A percentile compares a stretch with the other conserved stretches of the same genome.
phyloP scores from a whole-genome alignment of 2,113 vertebrate genomes.

The Dermatemys mawii region DNA sequence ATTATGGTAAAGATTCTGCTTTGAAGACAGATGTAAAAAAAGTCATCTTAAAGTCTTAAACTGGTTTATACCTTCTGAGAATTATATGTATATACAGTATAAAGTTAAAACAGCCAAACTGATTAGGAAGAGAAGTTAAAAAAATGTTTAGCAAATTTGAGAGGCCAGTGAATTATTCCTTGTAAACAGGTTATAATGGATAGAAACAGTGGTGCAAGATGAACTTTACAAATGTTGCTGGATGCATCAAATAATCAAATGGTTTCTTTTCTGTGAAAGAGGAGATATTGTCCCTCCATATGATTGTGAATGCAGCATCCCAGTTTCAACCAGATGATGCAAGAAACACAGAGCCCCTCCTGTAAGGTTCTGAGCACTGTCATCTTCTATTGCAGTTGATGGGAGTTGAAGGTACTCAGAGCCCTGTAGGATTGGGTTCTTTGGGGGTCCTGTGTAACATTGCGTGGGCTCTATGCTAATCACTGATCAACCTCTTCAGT shows the following conservation, averaged over 20 bases:
- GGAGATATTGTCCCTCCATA: neutral
- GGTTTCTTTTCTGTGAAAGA: neutral
- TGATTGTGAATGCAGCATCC: neutral
- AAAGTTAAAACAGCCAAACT: neutral
- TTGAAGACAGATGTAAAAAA: neutral
- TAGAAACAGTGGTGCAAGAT: neutral
- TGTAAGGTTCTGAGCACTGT: fast-evolving
- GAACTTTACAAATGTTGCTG: neutral
- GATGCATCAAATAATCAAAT: neutral
- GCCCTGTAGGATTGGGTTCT: neutral
- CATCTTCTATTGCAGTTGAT: neutral
- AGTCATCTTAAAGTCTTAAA: neutral
- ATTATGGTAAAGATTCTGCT: neutral
- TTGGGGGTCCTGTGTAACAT: neutral
- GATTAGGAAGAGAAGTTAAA: neutral
- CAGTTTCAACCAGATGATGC: neutral
- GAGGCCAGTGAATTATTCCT: neutral
- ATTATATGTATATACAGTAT: neutral
- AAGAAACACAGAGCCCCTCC: neutral
- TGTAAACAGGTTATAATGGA: neutral
- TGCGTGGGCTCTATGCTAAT: neutral
- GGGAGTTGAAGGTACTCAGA: neutral
- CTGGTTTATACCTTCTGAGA: neutral
- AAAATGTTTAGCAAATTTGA: neutral
- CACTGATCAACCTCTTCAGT: neutral